Conservation (phyloP, 2,797 vertebrate genomes). For the Gymnothorax javanicus region DNA sequence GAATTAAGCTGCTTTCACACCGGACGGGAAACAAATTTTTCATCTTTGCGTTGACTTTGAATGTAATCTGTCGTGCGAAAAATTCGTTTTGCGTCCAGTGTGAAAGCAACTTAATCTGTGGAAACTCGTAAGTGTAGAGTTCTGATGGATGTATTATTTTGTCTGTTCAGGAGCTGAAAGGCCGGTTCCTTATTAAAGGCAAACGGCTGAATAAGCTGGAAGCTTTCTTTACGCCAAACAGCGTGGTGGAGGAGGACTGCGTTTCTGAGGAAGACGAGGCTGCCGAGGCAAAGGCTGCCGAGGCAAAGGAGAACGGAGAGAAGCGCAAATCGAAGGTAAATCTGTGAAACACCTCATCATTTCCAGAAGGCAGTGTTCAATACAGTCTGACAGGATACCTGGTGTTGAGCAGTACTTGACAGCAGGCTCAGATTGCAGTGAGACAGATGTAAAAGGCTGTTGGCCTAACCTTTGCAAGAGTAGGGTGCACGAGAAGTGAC, state of each 20-base stretch:
- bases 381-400: background rate
- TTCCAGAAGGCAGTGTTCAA: background rate
- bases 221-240: constrained; percentile 59
- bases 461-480: too few relatives aligned
- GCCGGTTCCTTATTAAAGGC: constrained; percentile 89
- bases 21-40: too few relatives aligned
- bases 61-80: too few relatives aligned
- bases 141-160: constrained; percentile 1
- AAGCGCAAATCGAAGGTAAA: constrained; percentile 68
- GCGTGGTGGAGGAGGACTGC: constrained; percentile 57
- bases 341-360: background rate
- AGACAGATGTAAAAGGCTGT: background rate
- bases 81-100: too few relatives aligned
- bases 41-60: too few relatives aligned
- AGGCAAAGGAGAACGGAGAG: constrained; percentile 75
- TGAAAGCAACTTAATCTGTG: background rate
- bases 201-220: constrained; percentile 87
- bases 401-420: background rate
- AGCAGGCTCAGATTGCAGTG: background rate
- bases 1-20: background rate
- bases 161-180: constrained; percentile 82
- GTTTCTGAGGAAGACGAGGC: constrained; percentile 97
- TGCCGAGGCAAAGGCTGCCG: constrained; percentile 67
- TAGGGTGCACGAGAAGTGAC: too few relatives aligned
- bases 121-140: background rate